Percentiles rank a stretch among this genome's conserved stretches.
Conservation (phyloP, 2,797 vertebrate genomes). For the Chromis chromis region DNA sequence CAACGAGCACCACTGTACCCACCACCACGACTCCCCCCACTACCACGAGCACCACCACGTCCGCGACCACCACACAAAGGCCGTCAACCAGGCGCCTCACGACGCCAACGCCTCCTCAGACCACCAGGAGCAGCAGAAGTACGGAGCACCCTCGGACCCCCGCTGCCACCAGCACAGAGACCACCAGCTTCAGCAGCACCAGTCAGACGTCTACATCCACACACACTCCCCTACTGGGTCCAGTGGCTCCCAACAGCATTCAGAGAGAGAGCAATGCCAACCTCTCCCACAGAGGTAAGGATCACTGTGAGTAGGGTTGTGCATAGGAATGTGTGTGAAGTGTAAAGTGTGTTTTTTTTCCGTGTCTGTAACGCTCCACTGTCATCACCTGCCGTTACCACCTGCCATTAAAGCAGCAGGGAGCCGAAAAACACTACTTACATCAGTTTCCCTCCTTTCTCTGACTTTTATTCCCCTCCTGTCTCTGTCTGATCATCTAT, state of each 20-base stretch:
- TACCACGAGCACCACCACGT: constrained; percentile 37
- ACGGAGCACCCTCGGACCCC: constrained; percentile 57
- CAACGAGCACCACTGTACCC: constrained; percentile 39
- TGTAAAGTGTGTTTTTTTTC: constrained; percentile 11
- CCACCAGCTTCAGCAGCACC: constrained; percentile 53
- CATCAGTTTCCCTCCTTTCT: constrained; percentile 37
- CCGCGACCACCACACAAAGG: constrained; percentile 47
- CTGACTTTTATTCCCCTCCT: constrained; percentile 21
- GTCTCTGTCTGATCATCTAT: constrained; percentile 47
- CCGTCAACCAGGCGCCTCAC: constrained; percentile 47
- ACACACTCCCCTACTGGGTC: constrained; percentile 53
- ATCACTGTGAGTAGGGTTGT: not conserved
- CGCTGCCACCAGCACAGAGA: constrained; percentile 50
- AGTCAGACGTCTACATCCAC: constrained; percentile 74
- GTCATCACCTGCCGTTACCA: constrained; percentile 25
- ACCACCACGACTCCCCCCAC: constrained; percentile 44
- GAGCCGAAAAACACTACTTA: constrained; percentile 53
- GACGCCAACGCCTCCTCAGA: constrained; percentile 43
- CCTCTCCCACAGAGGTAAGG: constrained; percentile 94
- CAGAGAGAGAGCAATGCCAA: constrained; percentile 90
- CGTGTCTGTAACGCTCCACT: constrained; percentile 12
- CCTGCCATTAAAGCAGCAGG: constrained; percentile 56
- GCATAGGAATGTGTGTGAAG: constrained; percentile 17
- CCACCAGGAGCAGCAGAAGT: constrained; percentile 69
- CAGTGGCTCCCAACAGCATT: constrained; percentile 76